Conservation (phyloP, 2,797 vertebrate genomes). For the Gymnoscopelus microlampas region DNA sequence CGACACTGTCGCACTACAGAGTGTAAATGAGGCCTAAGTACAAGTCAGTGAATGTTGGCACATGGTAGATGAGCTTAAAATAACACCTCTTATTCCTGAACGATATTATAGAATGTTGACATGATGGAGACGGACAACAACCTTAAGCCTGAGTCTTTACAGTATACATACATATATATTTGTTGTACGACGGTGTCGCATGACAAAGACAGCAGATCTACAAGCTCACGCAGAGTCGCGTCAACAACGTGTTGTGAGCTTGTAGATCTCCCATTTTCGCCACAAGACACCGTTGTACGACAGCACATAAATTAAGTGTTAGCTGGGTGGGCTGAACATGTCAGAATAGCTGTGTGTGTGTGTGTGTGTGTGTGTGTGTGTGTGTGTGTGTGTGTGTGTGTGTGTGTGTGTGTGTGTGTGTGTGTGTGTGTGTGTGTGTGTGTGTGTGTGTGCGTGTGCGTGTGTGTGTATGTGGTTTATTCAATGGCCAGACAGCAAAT, state of each 20-base stretch:
- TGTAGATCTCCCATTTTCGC: too few relatives aligned
- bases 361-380: conserved; percentile 26
- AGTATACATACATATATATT: too few relatives aligned
- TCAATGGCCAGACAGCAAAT: conserved; percentile 81
- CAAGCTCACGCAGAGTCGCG: too few relatives aligned
- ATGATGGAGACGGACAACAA: conserved; percentile 43
- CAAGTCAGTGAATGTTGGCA: conserved; percentile 17
- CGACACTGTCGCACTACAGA: too few relatives aligned
- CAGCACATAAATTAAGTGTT: too few relatives aligned
- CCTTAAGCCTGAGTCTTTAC: conserved; percentile 30
- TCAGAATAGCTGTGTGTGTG: conserved; percentile 22
- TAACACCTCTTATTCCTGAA: conserved; percentile 43
- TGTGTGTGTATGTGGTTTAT: conserved; percentile 58
- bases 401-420: conserved; percentile 28
- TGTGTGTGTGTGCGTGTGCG: conserved; percentile 21
- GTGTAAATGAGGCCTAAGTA: conserved; percentile 2
- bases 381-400: conserved; percentile 27
- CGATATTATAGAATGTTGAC: conserved; percentile 40
- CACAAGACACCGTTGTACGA: not conserved
- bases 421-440: conserved; percentile 28
- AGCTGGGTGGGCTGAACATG: conserved; percentile 67
- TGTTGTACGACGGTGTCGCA: too few relatives aligned
- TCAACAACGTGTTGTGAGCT: too few relatives aligned
- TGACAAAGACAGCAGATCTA: too few relatives aligned
- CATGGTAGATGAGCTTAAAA: conserved; percentile 36